A percentile compares a stretch with the other conserved stretches of the same genome.
phyloP scores from a whole-genome alignment of 2,797 vertebrate genomes.

The Pachyuromys duprasi region DNA sequence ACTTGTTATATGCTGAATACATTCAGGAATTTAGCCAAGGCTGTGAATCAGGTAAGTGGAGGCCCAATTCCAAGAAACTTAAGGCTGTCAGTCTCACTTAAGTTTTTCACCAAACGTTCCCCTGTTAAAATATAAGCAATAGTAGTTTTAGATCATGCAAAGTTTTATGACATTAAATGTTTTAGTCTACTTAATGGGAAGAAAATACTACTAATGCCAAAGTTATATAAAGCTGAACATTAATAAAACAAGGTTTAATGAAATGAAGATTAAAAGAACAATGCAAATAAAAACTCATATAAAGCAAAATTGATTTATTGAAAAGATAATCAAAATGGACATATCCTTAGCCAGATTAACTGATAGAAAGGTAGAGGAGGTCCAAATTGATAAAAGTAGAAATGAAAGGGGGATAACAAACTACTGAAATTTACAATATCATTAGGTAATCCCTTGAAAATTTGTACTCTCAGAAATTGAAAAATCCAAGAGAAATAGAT shows the following conservation, averaged over 20 bases:
- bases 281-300: neutral
- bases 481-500: neutral
- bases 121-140: conserved; percentile 63
- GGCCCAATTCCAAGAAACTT: conserved; percentile 63
- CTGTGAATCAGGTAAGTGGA: conserved; percentile 62
- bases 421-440: neutral
- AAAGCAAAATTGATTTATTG: neutral
- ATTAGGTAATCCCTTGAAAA: neutral
- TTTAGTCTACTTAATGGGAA: conserved; percentile 32
- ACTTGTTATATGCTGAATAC: conserved; percentile 67
- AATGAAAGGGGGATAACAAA: neutral
- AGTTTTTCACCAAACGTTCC: conserved; percentile 41
- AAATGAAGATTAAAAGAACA: neutral
- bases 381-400: neutral
- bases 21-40: conserved; percentile 67
- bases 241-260: conserved; percentile 13
- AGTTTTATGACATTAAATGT: conserved; percentile 37
- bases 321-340: neutral
- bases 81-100: conserved; percentile 46
- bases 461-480: neutral
- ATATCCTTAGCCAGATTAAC: neutral
- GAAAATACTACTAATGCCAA: neutral
- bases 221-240: conserved; percentile 31
- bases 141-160: conserved; percentile 28
- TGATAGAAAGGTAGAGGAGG: neutral